Base-by-base conservation (phyloP, 2,888 invertebrate species). In the Microdon myrmicae region DNA sequence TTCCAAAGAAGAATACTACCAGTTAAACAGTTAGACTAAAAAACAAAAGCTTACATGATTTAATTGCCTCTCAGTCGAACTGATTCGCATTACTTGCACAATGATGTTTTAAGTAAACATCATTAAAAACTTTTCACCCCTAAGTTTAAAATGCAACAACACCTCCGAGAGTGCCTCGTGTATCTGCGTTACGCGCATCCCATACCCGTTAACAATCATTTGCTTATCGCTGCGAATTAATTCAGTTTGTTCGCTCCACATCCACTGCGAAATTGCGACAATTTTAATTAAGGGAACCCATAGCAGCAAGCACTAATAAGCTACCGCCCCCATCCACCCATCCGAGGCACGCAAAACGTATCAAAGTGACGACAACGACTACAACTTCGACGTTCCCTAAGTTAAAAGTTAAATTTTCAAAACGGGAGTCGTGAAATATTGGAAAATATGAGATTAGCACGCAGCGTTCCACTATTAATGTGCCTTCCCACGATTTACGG, bases 401-500 rank as follows among this genome's bases (percentile, higher is more conserved):
- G 56, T 64, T 23, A 37, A 58, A 58, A 64, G 58, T 64, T 64
- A 53, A 64, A 58, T 64, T 64, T 64, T 43, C 58, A 37, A 58
- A 64, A 64, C 58, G 48, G 58, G n/a, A n/a, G n/a, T n/a, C n/a
- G n/a, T n/a, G n/a, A 64, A 64, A 64, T 47, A 64, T 53, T 53
- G 51, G 51, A 41, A 64, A 64, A 58, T 51, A 64, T 64, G 53
- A 58, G 58, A 64, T 53, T 58, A 64, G 58, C 53, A 64, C 51
- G 31, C 45, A 22, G 25, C 14, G 20, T 35, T 26, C 32, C 26
- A n/a, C n/a, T n/a, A n/a, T n/a, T n/a, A n/a, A n/a, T n/a, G n/a
- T n/a, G n/a, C n/a, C n/a, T n/a, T n/a, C n/a, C n/a, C n/a, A n/a
- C n/a, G n/a, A n/a, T n/a, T n/a, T n/a, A n/a, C n/a, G n/a, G n/a